Evolutionary conservation across 2,113 vertebrate genomes (phyloP), one percentile per base, ranked within the genome.

Genomic region (Proterorhinus semilunaris): DNA sequence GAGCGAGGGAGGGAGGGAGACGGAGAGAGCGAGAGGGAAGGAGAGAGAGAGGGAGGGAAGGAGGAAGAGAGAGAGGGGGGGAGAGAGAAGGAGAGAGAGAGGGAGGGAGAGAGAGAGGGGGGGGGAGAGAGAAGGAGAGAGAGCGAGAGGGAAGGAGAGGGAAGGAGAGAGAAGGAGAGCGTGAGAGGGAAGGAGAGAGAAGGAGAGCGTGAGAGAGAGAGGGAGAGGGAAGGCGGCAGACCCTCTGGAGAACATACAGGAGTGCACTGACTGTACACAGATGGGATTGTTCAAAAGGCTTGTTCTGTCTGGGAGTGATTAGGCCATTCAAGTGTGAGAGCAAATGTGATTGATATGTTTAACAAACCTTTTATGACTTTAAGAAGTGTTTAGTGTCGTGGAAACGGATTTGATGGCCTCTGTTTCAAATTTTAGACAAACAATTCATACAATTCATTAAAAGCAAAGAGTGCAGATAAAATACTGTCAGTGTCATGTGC

Each of bases 201-300:
- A 3, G 10, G 27, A 6, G 3, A 49, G 10, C 2, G 48, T 3
- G 13, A 13, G 13, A 5, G 3, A 49, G 48, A 12, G 48, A 6
- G 10, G 10, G 27, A 6, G 3, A 49, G 42, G 21, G n/a, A 9
- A 47, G 27, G 27, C 27, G 15, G 6, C 12, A 50, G 49, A 50
- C 49, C 6, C 49, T 13, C 6, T 50, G 12, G 11, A 50, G 49
- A 50, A 12, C 6, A 27, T 16, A 13, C 49, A 55, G 52, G 43
- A 48, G 13, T 50, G 47, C 47, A 45, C 66, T 45, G 59, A 46
- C 58, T 59, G 54, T 55, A 48, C 54, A 9, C 68, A 49, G 53
- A 64, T 54, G 54, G 48, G 46, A 68, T 21, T 48, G 61, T 36
- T 43, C 15, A 45, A 44, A 44, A 4, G 63, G 52, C 48, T 17